Evolutionary conservation across 2,797 vertebrate species (phyloP).

Genomic region (Nyctibius grandis): DNA sequence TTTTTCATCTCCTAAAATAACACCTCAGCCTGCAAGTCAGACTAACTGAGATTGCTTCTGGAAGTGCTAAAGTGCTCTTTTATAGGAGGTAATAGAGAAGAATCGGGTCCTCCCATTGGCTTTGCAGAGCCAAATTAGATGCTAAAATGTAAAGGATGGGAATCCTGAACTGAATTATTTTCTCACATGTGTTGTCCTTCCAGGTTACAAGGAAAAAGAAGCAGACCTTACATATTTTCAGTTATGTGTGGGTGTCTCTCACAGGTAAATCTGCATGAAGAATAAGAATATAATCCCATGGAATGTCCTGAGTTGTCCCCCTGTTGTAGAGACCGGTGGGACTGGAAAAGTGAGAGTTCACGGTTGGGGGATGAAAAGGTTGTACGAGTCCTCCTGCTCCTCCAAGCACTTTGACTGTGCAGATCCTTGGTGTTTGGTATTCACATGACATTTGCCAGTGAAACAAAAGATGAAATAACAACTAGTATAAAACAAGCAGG

Average conservation of each 20-base stretch:
- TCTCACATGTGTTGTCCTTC: background rate
- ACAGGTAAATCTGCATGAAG: background rate
- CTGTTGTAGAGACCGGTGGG: background rate
- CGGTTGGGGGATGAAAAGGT: background rate
- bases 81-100: background rate
- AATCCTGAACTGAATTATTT: background rate
- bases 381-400: background rate
- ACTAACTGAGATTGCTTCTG: background rate
- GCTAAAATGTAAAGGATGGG: background rate
- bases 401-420: background rate
- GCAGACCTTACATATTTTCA: background rate
- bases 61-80: background rate
- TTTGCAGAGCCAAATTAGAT: background rate
- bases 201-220: background rate
- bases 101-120: background rate
- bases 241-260: background rate
- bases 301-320: background rate
- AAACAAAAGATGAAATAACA: constrained; percentile 4
- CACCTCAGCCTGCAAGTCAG: background rate
- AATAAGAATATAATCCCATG: background rate
- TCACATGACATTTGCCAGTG: background rate
- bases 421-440: background rate
- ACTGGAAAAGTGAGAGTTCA: background rate
- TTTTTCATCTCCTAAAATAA: background rate
- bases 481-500: background rate